A percentile compares a stretch with the other conserved stretches of the same genome.
These are phyloP conservation scores for Clarias platycephalus DNA, from an alignment of 2,797 vertebrate genomes.

Conservation along the genomic window DNA sequence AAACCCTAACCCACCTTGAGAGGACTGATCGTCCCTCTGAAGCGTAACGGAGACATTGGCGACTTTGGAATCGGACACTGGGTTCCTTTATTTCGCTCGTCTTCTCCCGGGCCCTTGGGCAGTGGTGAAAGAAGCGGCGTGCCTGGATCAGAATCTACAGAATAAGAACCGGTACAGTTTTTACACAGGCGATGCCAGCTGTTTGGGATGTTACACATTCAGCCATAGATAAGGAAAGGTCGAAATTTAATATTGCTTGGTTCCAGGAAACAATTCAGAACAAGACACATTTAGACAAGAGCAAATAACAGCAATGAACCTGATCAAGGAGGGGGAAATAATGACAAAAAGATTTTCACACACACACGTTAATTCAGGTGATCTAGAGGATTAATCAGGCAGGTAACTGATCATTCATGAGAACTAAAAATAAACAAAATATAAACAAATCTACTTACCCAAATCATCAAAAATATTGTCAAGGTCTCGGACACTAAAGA, in stretches of 20 bases:
- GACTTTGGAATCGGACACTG: neutral
- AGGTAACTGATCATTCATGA: neutral
- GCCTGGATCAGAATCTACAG: constrained; percentile 57
- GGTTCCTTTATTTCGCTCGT: neutral
- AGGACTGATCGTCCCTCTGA: neutral
- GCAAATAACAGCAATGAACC: neutral
- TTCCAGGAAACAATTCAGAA: neutral
- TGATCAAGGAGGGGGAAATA: too few relatives aligned
- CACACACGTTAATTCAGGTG: neutral
- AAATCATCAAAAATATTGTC: constrained; percentile 71
- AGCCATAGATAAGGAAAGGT: neutral
- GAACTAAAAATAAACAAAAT: neutral
- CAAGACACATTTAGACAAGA: neutral
- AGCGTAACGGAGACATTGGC: neutral
- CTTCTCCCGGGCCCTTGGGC: constrained; percentile 35
- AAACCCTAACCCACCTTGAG: neutral
- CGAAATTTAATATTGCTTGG: neutral
- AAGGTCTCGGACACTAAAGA: constrained; percentile 58
- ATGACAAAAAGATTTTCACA: too few relatives aligned
- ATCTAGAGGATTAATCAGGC: neutral
- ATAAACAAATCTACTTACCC: constrained; percentile 56
- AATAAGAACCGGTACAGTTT: neutral
- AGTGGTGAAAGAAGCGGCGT: constrained; percentile 42
- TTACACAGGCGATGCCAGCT: neutral
- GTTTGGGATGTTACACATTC: neutral